A percentile compares a stretch with the other conserved stretches of the same genome.
Evolutionary conservation across 2,888 invertebrate species (phyloP).

Genomic region (Cancer borealis): DNA sequence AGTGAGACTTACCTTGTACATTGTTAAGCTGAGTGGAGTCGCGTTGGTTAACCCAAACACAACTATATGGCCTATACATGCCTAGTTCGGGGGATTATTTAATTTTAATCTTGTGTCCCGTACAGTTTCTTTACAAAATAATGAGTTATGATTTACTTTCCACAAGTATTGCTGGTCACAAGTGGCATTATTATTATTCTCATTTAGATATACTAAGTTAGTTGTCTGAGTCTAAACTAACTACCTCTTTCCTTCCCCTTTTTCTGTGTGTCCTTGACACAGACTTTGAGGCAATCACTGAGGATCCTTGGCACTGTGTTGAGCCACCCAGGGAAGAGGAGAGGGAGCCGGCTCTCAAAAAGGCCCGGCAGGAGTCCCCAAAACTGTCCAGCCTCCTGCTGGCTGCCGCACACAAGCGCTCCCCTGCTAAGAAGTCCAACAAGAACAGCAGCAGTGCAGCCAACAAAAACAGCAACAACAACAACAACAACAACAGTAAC

Average conservation of each 20-base stretch:
- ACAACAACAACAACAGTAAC: background rate
- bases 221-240: background rate
- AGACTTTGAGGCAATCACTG: slow-evolving; percentile 50
- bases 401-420: slow-evolving; percentile 68
- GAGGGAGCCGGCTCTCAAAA: slow-evolving; percentile 73
- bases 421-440: slow-evolving; percentile 54
- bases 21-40: too few relatives aligned
- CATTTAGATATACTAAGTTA: background rate
- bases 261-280: background rate
- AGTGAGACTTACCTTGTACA: too few relatives aligned
- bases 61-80: too few relatives aligned
- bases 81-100: too few relatives aligned
- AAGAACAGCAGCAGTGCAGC: slow-evolving; percentile 30
- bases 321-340: slow-evolving; percentile 64
- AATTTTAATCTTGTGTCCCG: too few relatives aligned
- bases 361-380: slow-evolving; percentile 75
- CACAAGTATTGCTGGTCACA: too few relatives aligned
- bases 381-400: slow-evolving; percentile 76
- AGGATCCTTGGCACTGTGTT: slow-evolving; percentile 54
- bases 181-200: too few relatives aligned
- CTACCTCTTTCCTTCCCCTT: background rate
- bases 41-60: too few relatives aligned
- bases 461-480: background rate
- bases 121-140: too few relatives aligned
- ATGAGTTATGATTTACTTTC: too few relatives aligned